Conservation (phyloP, 2,797 vertebrate species). For the Tadarida brasiliensis region DNA sequence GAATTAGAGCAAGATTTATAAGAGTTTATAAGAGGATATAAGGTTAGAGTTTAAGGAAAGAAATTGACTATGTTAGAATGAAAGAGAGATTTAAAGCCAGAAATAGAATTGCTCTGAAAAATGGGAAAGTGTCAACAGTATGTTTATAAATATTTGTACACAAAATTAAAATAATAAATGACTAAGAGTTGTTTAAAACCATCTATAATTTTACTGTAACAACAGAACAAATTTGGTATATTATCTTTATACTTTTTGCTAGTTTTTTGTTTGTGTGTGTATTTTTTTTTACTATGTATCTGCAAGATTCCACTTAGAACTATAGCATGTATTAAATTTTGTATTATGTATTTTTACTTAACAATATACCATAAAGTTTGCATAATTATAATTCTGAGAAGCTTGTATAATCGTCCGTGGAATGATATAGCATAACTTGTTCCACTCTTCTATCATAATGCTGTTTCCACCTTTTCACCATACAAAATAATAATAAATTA, state of each 20-base stretch:
- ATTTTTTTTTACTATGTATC: not conserved
- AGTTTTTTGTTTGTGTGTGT: not conserved
- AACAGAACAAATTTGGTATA: constrained; percentile 26
- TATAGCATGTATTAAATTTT: constrained; percentile 35
- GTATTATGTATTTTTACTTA: constrained; percentile 31
- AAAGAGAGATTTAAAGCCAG: constrained; percentile 52
- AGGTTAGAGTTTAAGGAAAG: constrained; percentile 56
- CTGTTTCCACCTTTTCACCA: constrained; percentile 3
- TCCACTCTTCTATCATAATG: not conserved
- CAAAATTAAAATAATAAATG: constrained; percentile 58
- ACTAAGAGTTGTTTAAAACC: not conserved
- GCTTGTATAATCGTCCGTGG: not conserved
- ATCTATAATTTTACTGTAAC: constrained; percentile 2
- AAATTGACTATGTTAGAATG: constrained; percentile 58
- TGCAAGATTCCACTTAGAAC: constrained; percentile 1
- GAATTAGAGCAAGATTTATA: constrained; percentile 67
- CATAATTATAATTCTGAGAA: constrained; percentile 50
- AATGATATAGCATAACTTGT: not conserved
- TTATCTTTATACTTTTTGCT: constrained; percentile 1
- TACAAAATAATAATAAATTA: constrained; percentile 18
- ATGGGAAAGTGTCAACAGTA: not conserved
- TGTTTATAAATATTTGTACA: not conserved
- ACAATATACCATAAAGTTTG: constrained; percentile 16
- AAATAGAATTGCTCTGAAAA: not conserved
- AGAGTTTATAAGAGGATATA: constrained; percentile 53